phyloP scores from a whole-genome alignment of 2,113 vertebrate genomes.

The Pan troglodytes region NHGRI_mPanTro3-v2.1_pri NC_072403.2:93916501-93917000 shows the following conservation, averaged over 20 bases:
- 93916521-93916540: background rate
- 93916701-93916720: background rate
- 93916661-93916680: background rate
- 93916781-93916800: background rate
- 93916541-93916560: background rate
- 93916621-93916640: background rate
- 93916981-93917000: background rate
- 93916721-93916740: background rate
- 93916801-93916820: background rate
- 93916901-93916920: conserved; percentile 21
- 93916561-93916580: background rate
- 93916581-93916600: background rate
- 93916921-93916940: conserved; percentile 37
- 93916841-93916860: background rate
- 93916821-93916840: background rate
- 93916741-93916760: background rate
- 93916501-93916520: background rate
- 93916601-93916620: background rate
- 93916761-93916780: background rate
- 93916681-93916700: background rate
- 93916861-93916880: background rate
- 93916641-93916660: background rate
- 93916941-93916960: conserved; percentile 31
- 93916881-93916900: background rate
- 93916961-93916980: background rate